Evolutionary conservation across 2,113 vertebrate genomes (phyloP).

Genomic region (Potamarius usumacintae): DNA sequence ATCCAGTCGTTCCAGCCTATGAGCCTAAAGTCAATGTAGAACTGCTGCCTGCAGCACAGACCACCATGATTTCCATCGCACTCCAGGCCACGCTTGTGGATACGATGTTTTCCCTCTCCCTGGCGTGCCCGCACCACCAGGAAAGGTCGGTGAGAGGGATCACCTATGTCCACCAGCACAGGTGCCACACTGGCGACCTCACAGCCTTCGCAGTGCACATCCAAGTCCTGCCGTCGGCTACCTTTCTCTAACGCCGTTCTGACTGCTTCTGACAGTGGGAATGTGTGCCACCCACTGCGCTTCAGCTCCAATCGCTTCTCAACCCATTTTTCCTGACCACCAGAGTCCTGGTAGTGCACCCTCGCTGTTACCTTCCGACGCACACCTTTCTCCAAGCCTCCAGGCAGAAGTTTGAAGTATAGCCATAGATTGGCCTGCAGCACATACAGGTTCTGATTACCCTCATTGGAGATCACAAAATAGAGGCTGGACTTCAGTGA

Average conservation of each 20-base stretch:
- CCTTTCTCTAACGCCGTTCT: constrained; percentile 85
- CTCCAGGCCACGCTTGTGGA: constrained; percentile 95
- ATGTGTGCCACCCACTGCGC: constrained; percentile 97
- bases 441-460: constrained; percentile 94
- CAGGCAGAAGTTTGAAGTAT: constrained; percentile 89
- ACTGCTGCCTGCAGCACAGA: constrained; percentile 97
- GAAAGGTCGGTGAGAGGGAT: constrained; percentile 94
- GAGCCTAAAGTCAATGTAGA: constrained; percentile 98
- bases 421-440: constrained; percentile 97
- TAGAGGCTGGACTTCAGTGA: constrained; percentile 84
- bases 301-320: constrained; percentile 96
- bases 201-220: constrained; percentile 91
- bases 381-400: constrained; percentile 85
- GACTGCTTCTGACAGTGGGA: constrained; percentile 90
- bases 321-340: constrained; percentile 68
- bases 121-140: constrained; percentile 90
- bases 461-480: constrained; percentile 96
- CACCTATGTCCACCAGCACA: constrained; percentile 84
- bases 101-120: constrained; percentile 90
- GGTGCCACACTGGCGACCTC: constrained; percentile 83
- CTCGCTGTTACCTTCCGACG: constrained; percentile 91
- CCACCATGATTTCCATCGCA: constrained; percentile 92
- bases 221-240: constrained; percentile 87
- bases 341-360: constrained; percentile 87
- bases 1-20: constrained; percentile 99